Percentiles rank a stretch among this genome's conserved stretches.
Evolutionary conservation across 1,140 invertebrate genomes (phyloP).

Genomic region (Heterodera schachtii): DNA sequence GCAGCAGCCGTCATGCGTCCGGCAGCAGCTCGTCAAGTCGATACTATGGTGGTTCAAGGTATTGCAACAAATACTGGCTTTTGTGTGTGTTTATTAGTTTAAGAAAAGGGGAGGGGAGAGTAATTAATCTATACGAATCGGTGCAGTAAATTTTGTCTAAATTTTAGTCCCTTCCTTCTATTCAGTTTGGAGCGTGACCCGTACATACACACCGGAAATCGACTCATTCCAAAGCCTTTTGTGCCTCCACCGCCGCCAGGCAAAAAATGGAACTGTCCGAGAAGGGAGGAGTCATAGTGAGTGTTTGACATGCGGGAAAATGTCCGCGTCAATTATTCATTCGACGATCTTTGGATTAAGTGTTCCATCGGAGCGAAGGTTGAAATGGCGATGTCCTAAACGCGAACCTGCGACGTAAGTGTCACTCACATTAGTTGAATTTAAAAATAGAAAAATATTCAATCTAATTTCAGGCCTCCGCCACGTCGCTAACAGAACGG

Average conservation of each 20-base stretch:
- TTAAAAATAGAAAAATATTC: too few species aligned
- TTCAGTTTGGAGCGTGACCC: not conserved
- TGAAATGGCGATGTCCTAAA: slow-evolving; percentile 11
- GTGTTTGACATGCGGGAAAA: not conserved
- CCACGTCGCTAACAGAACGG: not conserved
- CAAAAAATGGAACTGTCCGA: slow-evolving; percentile 30
- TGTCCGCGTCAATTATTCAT: not conserved
- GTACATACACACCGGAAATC: slow-evolving; percentile 12
- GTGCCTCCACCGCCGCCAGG: slow-evolving; percentile 21
- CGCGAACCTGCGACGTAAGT: slow-evolving; percentile 19
- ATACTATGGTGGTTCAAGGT: not conserved
- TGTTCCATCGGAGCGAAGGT: slow-evolving; percentile 4
- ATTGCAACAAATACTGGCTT: too few species aligned
- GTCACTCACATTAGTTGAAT: not conserved
- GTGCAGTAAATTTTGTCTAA: not conserved
- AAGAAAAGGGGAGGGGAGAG: not conserved
- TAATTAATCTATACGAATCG: not conserved
- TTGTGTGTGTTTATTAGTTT: too few species aligned
- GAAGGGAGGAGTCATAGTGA: slow-evolving; percentile 23
- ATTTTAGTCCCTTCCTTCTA: not conserved
- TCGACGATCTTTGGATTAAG: not conserved
- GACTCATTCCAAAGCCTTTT: slow-evolving; percentile 11
- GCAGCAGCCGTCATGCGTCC: not conserved
- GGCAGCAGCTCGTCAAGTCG: not conserved
- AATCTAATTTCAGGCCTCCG: not conserved